Conservation (phyloP, 2,888 invertebrate genomes). For the Drosophila aldrichi region DNA sequence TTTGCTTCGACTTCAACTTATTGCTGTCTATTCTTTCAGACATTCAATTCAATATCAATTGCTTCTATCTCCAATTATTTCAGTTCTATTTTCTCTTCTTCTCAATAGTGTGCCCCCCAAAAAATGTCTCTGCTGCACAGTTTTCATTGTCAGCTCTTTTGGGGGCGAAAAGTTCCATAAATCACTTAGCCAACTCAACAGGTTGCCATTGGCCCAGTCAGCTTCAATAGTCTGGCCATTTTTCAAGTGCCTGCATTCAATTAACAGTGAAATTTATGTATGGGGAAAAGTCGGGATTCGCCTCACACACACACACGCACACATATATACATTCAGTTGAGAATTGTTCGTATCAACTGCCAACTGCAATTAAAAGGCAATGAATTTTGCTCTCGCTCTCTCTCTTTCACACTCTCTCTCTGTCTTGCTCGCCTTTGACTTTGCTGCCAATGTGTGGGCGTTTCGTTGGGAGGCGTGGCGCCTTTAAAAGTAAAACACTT, state of each 20-base stretch:
- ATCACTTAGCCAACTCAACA: constrained; percentile 59
- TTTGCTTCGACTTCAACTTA: background rate
- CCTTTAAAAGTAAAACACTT: constrained; percentile 70
- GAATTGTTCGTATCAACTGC: constrained; percentile 71
- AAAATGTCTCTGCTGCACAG: constrained; percentile 4
- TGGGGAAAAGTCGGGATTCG: constrained; percentile 37
- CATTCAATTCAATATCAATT: background rate
- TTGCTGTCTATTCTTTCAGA: too few relatives aligned
- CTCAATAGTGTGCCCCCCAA: background rate
- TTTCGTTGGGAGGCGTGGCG: constrained; percentile 50
- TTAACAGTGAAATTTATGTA: constrained; percentile 75
- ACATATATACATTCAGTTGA: constrained; percentile 36
- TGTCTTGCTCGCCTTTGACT: constrained; percentile 23
- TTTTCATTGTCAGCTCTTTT: constrained; percentile 29
- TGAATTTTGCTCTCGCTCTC: constrained; percentile 65
- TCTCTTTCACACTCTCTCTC: background rate
- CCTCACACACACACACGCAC: constrained; percentile 10
- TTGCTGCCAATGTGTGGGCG: constrained; percentile 51
- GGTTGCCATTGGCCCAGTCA: constrained; percentile 61
- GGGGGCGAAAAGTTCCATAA: constrained; percentile 45
- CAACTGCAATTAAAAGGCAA: constrained; percentile 81
- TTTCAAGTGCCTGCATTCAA: constrained; percentile 76
- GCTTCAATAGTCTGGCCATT: constrained; percentile 56
- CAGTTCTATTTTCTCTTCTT: background rate
- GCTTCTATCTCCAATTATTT: background rate